These are phyloP conservation scores for Tichodroma muraria DNA, from an alignment of 2,113 vertebrate genomes.

Conservation along the genomic window DNA sequence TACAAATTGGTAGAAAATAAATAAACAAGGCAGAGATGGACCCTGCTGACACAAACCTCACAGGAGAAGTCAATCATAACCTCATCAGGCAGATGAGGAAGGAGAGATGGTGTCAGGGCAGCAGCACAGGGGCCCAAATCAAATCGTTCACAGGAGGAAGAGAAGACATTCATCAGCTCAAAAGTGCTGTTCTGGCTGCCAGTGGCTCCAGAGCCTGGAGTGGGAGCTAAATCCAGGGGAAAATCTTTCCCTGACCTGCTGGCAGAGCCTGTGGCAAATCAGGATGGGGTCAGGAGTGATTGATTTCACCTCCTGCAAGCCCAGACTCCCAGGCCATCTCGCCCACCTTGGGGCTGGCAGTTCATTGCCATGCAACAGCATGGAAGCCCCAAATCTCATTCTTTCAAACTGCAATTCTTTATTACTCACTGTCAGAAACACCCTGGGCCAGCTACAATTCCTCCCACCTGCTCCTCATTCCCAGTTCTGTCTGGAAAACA, in stretches of 20 bases:
- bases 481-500: neutral
- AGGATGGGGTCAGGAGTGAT: neutral
- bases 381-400: neutral
- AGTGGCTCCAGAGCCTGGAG: neutral
- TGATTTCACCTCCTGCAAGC: neutral
- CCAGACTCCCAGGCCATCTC: neutral
- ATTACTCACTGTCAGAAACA: neutral
- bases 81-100: neutral
- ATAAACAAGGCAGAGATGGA: neutral
- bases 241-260: neutral
- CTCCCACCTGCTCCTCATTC: slow-evolving; percentile 45
- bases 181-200: neutral
- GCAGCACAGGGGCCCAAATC: neutral
- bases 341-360: neutral
- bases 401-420: slow-evolving; percentile 18
- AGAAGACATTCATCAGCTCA: fast-evolving
- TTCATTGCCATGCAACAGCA: neutral
- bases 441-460: neutral
- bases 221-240: neutral
- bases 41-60: neutral
- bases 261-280: neutral
- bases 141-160: neutral
- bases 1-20: neutral
- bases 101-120: neutral
- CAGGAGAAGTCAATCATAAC: neutral